phyloP scores from a whole-genome alignment of 1,140 invertebrate species.

The Papilio dardanus region DNA sequence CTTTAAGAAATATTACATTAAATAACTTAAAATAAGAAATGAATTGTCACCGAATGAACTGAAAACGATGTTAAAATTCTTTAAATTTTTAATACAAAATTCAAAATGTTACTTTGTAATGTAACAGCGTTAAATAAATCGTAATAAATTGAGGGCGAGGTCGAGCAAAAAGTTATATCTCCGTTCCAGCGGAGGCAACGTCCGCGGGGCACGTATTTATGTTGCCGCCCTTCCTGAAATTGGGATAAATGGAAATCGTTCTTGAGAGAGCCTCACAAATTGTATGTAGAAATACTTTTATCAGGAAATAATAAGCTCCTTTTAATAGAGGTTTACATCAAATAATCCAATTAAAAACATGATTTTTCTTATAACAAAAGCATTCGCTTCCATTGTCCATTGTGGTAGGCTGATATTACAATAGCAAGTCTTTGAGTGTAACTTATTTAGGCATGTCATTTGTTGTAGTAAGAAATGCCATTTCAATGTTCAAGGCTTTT shows the following conservation, averaged over 20 bases:
- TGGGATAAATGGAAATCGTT: constrained; percentile 20
- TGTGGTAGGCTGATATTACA: not conserved
- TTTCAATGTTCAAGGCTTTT: no score
- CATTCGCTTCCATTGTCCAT: not conserved
- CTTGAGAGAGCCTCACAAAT: not conserved
- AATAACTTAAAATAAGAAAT: no score
- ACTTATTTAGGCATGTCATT: no score
- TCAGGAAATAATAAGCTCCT: not conserved
- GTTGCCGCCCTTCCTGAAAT: constrained; percentile 8
- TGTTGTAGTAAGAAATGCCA: no score
- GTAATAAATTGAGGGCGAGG: constrained; percentile 1
- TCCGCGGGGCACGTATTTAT: constrained; percentile 16
- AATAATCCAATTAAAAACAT: not conserved
- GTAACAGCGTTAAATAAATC: not conserved
- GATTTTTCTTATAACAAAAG: not conserved
- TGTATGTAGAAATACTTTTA: not conserved
- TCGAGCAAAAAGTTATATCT: not conserved
- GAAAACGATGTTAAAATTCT: not conserved
- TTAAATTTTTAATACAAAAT: not conserved
- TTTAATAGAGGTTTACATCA: not conserved
- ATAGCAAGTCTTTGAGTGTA: not conserved
- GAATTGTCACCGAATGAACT: not conserved
- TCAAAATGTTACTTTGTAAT: not conserved
- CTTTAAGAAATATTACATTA: no score
- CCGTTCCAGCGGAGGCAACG: not conserved